These are phyloP conservation scores for Agelastica alni DNA, from an alignment of 2,888 invertebrate species.

Conservation along the genomic window DNA sequence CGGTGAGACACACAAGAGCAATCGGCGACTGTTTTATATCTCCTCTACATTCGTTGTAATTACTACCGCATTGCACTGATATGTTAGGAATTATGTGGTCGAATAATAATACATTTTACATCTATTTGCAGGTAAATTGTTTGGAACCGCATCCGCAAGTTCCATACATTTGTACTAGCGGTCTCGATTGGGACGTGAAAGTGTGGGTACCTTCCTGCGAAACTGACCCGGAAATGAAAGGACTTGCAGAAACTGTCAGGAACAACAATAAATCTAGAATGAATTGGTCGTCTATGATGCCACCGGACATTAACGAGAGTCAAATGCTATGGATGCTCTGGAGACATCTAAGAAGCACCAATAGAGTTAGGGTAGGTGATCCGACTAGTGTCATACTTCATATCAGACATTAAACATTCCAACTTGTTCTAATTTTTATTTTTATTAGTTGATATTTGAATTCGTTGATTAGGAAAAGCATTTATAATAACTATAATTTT, in stretches of 20 bases:
- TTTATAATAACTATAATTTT: too few relatives aligned
- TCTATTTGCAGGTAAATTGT: slow-evolving; percentile 85
- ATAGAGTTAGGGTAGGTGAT: slow-evolving; percentile 33
- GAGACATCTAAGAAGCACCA: slow-evolving; percentile 48
- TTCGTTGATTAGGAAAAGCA: too few relatives aligned
- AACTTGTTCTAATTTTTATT: too few relatives aligned
- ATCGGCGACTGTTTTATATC: too few relatives aligned
- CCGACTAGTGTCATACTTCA: too few relatives aligned
- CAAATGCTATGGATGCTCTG: slow-evolving; percentile 55
- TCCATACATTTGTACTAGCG: slow-evolving; percentile 88
- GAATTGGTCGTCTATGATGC: slow-evolving; percentile 22
- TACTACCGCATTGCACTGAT: too few relatives aligned
- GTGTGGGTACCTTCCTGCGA: slow-evolving; percentile 83
- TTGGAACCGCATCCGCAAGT: slow-evolving; percentile 87
- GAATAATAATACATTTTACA: too few relatives aligned
- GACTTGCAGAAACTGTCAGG: slow-evolving; percentile 56
- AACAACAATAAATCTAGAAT: slow-evolving; percentile 41
- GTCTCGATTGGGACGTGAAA: slow-evolving; percentile 90
- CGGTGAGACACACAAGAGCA: too few relatives aligned
- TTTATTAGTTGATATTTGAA: too few relatives aligned
- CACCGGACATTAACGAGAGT: slow-evolving; percentile 46
- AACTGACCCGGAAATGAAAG: slow-evolving; percentile 62
- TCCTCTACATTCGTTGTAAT: too few relatives aligned
- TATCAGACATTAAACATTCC: too few relatives aligned
- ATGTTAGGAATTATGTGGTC: too few relatives aligned